Evolutionary conservation across 2,113 vertebrate species (phyloP), one percentile per base, ranked within the genome.

Genomic region (Eclectus roratus): DNA sequence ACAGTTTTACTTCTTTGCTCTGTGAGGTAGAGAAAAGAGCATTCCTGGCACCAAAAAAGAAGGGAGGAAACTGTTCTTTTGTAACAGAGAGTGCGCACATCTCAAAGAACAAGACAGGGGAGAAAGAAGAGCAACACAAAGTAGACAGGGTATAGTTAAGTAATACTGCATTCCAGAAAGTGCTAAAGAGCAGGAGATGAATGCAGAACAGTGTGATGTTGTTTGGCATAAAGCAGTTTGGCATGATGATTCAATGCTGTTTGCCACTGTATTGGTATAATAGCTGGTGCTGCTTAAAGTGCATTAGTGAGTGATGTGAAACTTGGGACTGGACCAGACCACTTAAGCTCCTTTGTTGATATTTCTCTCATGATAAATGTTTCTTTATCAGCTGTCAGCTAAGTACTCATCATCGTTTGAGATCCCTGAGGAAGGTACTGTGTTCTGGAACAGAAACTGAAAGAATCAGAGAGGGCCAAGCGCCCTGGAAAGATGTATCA

Each of bases 71-170:
- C 18, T 10, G 5, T 66, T 60, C 4, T 65, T 79, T 49, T 43
- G 18, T 37, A n/a, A 46, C 8, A 50, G 29, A 49, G 11, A 35
- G 17, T 25, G 33, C 52, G 7, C 11, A 11, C n/a, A 29, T 72
- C 12, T 82, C 47, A 44, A 33, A 80, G 27, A 3, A 0, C 8
- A 1, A 1, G 9, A 0, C 46, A 60, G 7, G 8, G 11, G 11
- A 83, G 37, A 66, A 89, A 12, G 29, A 92, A 55, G 43, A 80
- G 5, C 4, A 76, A 25, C 6, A 13, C 11, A 56, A 43, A 2
- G 24, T 70, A 52, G 29, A 31, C 3, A 23, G 16, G 7, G 7
- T 80, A 23, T 16, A 37, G 46, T 53, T 13, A 60, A 66, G 18
- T 33, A 73, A 13, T 63, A 24, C 17, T 47, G 65, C 46, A 27